Evolutionary conservation across 2,113 vertebrate genomes (phyloP).

Genomic region (Lichenostomus cassidix): DNA sequence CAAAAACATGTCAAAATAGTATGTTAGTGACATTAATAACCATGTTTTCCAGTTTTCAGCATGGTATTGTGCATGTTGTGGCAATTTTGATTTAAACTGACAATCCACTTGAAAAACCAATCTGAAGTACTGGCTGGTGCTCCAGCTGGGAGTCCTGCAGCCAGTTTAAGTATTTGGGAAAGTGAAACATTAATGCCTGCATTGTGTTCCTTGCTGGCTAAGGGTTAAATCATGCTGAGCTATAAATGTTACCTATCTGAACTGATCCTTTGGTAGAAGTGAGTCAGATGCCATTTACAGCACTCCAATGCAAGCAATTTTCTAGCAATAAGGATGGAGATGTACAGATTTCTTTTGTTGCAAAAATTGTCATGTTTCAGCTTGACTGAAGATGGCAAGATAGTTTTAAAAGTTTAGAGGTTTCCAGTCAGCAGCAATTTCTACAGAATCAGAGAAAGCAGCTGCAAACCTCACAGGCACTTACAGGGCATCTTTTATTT

Average conservation of each 20-base stretch:
- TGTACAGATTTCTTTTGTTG: background rate
- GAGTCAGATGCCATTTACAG: background rate
- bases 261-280: background rate
- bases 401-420: background rate
- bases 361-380: background rate
- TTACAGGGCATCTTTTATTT: background rate
- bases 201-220: background rate
- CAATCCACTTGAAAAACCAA: background rate
- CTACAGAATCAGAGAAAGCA: background rate
- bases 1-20: background rate
- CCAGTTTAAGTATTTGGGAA: background rate
- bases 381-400: background rate
- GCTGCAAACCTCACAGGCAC: background rate
- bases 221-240: background rate
- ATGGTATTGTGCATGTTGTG: background rate
- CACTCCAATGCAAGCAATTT: background rate
- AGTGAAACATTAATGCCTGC: background rate
- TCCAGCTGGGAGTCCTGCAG: background rate
- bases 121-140: background rate
- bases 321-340: background rate
- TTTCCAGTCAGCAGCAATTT: background rate
- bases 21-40: background rate
- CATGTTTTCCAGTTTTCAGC: background rate
- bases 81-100: background rate
- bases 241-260: background rate